Conservation (phyloP, 2,113 vertebrate genomes). For the Ciconia boyciana region DNA sequence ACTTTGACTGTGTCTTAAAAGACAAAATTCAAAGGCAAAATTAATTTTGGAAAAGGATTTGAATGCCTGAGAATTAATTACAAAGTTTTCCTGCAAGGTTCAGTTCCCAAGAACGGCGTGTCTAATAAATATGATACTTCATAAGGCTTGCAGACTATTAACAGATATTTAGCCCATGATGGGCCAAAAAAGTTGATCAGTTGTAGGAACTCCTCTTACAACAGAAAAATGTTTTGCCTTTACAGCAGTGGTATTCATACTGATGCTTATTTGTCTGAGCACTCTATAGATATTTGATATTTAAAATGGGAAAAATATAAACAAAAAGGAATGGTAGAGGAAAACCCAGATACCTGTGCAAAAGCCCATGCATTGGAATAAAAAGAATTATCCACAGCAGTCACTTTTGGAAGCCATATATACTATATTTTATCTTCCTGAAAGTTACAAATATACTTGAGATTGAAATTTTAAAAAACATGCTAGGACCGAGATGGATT, state of each 20-base stretch:
- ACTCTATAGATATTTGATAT: neutral
- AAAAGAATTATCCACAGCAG: neutral
- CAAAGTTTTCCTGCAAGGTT: neutral
- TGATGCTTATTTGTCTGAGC: neutral
- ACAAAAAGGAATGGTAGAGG: neutral
- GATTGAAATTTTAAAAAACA: neutral
- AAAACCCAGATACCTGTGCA: neutral
- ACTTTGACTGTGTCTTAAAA: neutral
- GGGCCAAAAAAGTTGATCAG: neutral
- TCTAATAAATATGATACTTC: neutral
- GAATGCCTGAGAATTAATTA: neutral
- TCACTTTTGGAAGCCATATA: neutral
- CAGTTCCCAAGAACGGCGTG: neutral
- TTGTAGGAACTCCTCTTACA: neutral
- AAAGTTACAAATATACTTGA: neutral
- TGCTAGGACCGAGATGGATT: neutral
- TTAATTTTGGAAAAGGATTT: neutral
- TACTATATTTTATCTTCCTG: neutral
- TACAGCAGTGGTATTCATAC: neutral
- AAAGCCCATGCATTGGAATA: neutral
- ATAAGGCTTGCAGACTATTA: neutral
- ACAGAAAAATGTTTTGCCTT: neutral
- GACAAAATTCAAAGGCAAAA: neutral
- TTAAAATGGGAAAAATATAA: neutral
- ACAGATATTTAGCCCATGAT: neutral